Percentiles rank a stretch among this genome's conserved stretches.
These are phyloP conservation scores for Chelon auratus DNA, from an alignment of 2,797 vertebrate genomes.

Conservation along the genomic window DNA sequence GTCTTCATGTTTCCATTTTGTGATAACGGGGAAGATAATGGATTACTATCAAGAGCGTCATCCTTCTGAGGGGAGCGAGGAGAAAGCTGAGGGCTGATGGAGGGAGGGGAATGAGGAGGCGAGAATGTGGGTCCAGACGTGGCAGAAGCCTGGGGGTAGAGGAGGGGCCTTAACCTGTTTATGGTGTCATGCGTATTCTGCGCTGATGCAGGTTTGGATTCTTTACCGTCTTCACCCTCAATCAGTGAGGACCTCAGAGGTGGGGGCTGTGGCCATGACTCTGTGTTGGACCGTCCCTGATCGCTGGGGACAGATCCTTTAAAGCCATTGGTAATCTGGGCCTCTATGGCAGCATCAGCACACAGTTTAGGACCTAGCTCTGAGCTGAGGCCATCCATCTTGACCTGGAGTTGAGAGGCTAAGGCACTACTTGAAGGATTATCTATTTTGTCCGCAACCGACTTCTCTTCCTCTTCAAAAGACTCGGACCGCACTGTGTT, in stretches of 20 bases:
- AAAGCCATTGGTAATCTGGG: slow-evolving; percentile 88
- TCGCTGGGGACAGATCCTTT: slow-evolving; percentile 43
- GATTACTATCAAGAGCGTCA: slow-evolving; percentile 25
- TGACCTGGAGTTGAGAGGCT: slow-evolving; percentile 56
- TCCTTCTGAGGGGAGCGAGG: slow-evolving; percentile 54
- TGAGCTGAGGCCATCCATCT: slow-evolving; percentile 50
- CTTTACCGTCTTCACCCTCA: slow-evolving; percentile 37
- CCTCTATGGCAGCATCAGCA: slow-evolving; percentile 41
- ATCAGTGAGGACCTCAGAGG: slow-evolving; percentile 63
- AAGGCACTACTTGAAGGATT: slow-evolving; percentile 44
- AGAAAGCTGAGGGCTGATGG: slow-evolving; percentile 45
- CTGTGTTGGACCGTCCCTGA: slow-evolving; percentile 53
- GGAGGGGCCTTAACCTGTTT: slow-evolving; percentile 68
- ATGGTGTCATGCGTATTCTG: slow-evolving; percentile 56
- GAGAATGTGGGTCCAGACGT: slow-evolving; percentile 18
- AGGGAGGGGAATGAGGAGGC: slow-evolving; percentile 33
- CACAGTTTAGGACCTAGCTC: slow-evolving; percentile 58
- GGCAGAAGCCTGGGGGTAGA: slow-evolving; percentile 45
- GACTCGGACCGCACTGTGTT: slow-evolving; percentile 89
- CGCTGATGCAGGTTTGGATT: slow-evolving; percentile 16
- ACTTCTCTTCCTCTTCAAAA: slow-evolving; percentile 59
- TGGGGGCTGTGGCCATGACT: slow-evolving; percentile 65
- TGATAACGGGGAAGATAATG: slow-evolving; percentile 41
- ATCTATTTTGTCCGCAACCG: slow-evolving; percentile 25
- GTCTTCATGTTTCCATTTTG: slow-evolving; percentile 62